phyloP scores from a whole-genome alignment of 2,113 vertebrate genomes.

The Corythornis cristatus region DNA sequence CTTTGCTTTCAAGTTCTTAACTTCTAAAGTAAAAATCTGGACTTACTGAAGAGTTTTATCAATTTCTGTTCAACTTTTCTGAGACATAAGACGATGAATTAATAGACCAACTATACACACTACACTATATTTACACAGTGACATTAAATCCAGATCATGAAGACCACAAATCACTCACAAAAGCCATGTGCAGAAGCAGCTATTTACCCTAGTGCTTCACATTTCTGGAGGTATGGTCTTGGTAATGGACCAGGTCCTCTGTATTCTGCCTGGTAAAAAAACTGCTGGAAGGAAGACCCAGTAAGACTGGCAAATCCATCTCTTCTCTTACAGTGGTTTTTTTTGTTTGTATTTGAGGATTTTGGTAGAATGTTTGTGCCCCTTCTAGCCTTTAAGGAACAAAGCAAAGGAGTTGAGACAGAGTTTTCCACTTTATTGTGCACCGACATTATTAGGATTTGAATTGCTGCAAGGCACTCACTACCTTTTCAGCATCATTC shows the following conservation, averaged over 20 bases:
- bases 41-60: background rate
- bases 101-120: background rate
- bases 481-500: background rate
- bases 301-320: background rate
- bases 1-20: background rate
- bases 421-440: background rate
- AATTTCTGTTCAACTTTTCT: background rate
- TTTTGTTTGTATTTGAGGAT: background rate
- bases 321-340: background rate
- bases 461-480: background rate
- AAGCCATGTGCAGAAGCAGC: rapidly evolving
- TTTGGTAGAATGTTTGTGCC: rapidly evolving
- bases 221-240: background rate
- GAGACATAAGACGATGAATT: background rate
- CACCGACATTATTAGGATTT: background rate
- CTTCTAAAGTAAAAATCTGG: background rate
- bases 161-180: background rate
- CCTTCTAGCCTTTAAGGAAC: background rate
- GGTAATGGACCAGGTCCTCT: background rate
- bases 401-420: background rate
- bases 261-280: background rate
- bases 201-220: background rate
- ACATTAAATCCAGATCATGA: background rate
- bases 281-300: background rate
- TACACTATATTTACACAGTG: background rate